Percentiles rank a stretch among this genome's conserved stretches.
phyloP scores from a whole-genome alignment of 2,888 invertebrate genomes.

The Harpagoxenus sublaevis region DNA sequence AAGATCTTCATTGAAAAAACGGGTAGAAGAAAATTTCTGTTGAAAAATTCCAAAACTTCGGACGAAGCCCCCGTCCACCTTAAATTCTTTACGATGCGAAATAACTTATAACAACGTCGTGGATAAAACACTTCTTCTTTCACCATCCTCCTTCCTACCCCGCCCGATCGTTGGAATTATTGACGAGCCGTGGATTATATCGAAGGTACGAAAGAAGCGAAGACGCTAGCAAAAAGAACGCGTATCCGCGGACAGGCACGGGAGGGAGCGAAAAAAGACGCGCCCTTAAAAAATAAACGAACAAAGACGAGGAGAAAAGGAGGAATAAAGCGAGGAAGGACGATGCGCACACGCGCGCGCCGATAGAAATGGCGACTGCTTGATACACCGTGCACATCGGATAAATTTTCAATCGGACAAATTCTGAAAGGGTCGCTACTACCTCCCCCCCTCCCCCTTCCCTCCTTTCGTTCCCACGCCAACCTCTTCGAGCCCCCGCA shows the following conservation, averaged over 20 bases:
- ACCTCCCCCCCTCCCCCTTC: background rate
- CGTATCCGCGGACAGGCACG: conserved; percentile 6
- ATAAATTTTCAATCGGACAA: conserved; percentile 85
- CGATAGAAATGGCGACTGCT: conserved; percentile 64
- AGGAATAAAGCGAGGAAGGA: conserved; percentile 12
- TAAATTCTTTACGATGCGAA: conserved; percentile 65
- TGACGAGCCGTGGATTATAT: conserved; percentile 59
- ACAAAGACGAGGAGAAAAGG: conserved; percentile 23
- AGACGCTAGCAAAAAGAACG: conserved; percentile 9
- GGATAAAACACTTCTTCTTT: conserved; percentile 61
- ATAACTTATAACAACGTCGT: conserved; percentile 57
- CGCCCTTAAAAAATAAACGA: conserved; percentile 45
- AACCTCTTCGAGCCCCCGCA: conserved; percentile 54
- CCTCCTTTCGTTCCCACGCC: conserved; percentile 6
- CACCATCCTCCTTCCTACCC: conserved; percentile 7
- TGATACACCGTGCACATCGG: conserved; percentile 82
- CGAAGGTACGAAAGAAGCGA: conserved; percentile 22
- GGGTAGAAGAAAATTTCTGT: background rate
- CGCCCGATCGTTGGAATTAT: conserved; percentile 66
- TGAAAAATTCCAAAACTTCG: conserved; percentile 58
- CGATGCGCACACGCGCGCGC: conserved; percentile 12
- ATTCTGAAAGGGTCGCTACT: conserved; percentile 79
- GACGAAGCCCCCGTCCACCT: conserved; percentile 41
- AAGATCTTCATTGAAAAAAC: background rate
- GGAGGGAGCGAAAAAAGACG: background rate